Evolutionary conservation across 2,797 vertebrate species (phyloP).

Genomic region (Nyctibius grandis): DNA sequence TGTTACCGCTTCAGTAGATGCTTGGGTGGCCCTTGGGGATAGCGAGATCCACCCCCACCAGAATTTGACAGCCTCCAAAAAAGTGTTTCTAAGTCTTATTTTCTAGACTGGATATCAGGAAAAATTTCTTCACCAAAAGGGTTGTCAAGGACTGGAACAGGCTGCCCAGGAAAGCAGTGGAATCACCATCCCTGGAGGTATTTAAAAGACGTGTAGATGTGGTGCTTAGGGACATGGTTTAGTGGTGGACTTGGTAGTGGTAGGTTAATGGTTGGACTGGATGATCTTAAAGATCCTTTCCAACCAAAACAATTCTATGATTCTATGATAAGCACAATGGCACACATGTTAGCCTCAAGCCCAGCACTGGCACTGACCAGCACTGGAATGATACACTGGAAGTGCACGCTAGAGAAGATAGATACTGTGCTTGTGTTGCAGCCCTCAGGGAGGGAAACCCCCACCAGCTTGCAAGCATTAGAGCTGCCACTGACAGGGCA

Average conservation of each 20-base stretch:
- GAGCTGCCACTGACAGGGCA: background rate
- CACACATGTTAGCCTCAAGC: background rate
- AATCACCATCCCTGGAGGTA: no score
- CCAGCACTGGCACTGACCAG: background rate
- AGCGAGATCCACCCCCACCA: background rate
- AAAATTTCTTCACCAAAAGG: no score
- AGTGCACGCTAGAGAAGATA: background rate
- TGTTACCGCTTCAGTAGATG: background rate
- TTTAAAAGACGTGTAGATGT: no score
- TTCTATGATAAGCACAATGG: background rate
- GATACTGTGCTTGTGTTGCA: background rate
- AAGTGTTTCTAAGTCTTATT: background rate
- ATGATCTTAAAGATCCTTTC: no score
- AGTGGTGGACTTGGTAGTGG: no score
- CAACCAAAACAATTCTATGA: no score
- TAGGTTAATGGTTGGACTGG: no score
- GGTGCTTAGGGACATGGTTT: no score
- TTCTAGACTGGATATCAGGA: no score
- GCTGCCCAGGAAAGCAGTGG: no score
- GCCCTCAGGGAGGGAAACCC: background rate
- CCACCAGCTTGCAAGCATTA: no score
- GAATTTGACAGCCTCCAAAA: background rate
- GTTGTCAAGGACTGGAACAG: no score
- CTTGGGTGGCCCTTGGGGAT: background rate
- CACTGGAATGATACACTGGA: background rate